Conservation (phyloP, 37 sponge, comb jelly and placozoan species). For the Halisarca cf. caerulea region DNA sequence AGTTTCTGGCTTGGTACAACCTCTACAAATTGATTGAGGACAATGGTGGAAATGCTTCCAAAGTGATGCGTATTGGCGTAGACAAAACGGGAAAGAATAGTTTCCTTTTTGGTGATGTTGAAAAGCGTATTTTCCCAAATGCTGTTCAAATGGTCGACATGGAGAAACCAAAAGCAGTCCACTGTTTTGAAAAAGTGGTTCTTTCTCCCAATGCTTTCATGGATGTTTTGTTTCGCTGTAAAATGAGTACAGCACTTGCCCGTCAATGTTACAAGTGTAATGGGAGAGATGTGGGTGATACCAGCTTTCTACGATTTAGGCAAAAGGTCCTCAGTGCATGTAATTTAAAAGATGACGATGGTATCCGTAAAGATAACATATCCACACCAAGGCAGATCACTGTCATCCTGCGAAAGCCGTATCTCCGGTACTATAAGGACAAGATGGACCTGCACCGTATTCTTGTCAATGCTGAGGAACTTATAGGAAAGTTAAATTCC, state of each 20-base stretch:
- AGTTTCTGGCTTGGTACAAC: slow-evolving; percentile 63
- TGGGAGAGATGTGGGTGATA: slow-evolving; percentile 26
- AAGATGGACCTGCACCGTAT: slow-evolving; percentile 37
- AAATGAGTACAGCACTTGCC: slow-evolving; percentile 7
- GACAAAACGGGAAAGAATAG: not conserved
- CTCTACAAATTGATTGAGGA: slow-evolving; percentile 43
- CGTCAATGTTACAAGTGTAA: slow-evolving; percentile 44
- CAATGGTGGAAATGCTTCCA: not conserved
- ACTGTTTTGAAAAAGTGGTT: slow-evolving; percentile 52
- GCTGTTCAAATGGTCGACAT: not conserved
- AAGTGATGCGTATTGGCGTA: slow-evolving; percentile 42
- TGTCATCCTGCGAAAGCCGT: slow-evolving; percentile 55
- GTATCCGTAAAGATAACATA: not conserved
- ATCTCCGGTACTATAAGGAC: slow-evolving; percentile 41
- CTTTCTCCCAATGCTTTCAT: slow-evolving; percentile 51
- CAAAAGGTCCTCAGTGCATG: slow-evolving; percentile 57
- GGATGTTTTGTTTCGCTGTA: slow-evolving; percentile 51
- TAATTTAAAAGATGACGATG: slow-evolving; percentile 28
- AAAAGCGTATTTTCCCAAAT: slow-evolving; percentile 54
- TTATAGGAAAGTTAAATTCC: slow-evolving; percentile 17
- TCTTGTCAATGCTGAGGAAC: slow-evolving; percentile 48
- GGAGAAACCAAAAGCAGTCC: not conserved
- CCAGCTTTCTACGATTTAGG: slow-evolving; percentile 42
- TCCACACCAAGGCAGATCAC: slow-evolving; percentile 13
- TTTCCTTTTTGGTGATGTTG: slow-evolving; percentile 54